Evolutionary conservation across 2,888 invertebrate species (phyloP), one percentile per base, ranked within the genome.

Genomic region (Prosapia bicincta): DNA sequence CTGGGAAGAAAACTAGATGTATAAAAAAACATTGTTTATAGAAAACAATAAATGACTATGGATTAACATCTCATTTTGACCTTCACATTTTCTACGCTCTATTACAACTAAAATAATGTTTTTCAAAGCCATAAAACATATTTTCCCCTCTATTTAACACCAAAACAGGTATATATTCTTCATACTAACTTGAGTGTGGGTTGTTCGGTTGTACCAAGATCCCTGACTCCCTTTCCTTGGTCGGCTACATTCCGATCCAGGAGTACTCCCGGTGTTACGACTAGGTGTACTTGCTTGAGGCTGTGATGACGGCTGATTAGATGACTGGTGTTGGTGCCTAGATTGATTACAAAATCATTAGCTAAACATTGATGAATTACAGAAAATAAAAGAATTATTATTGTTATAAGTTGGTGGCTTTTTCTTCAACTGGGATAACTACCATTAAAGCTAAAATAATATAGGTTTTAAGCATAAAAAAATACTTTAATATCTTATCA

Each of bases 151-250:
- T 13, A 20, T 25, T n/a, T 76, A 78, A 78, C 76, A 77, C 78
- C 13, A 77, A 78, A 71, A 76, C 75, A 26, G 26, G 70, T 68
- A 75, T 74, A 71, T n/a, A n/a, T n/a, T n/a, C n/a, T n/a, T n/a
- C 78, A 43, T 13, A 32, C 75, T 72, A 26, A 82, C 83, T 80
- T 83, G 83, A 26, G 83, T 83, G 70, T 81, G 81, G 72, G 82
- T 80, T 26, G 82, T 82, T 28, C 81, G 80, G 25, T 78, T 81
- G 75, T 82, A 81, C 83, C 83, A 83, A 20, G 82, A 79, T 72
- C 81, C 81, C 38, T 81, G 82, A 75, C 80, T 80, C 68, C 80
- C 80, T 72, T 80, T 78, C 69, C 80, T 79, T 66, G 76, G 73
- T n/a, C 76, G 32, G 25, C 76, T 67, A 28, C 69, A 54, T 15